phyloP scores from a whole-genome alignment of 2,113 vertebrate genomes.

The Lophius piscatorius region DNA sequence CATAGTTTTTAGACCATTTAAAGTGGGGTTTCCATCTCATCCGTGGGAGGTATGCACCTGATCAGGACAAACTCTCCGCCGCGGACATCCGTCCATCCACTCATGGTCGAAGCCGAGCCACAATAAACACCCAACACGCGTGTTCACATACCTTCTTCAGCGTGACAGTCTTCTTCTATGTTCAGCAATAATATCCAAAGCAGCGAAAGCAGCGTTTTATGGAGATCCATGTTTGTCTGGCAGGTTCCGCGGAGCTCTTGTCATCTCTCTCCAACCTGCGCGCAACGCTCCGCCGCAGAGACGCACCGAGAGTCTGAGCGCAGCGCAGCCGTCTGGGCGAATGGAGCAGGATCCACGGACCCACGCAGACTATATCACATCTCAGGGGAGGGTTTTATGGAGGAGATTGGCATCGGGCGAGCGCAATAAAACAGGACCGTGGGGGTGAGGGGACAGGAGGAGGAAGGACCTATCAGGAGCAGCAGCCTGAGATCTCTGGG shows the following conservation, averaged over 20 bases:
- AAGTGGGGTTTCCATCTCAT: no score
- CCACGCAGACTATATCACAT: constrained; percentile 67
- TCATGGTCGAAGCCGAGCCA: constrained; percentile 7
- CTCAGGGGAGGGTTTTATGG: constrained; percentile 71
- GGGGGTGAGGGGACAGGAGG: constrained; percentile 17
- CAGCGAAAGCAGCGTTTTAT: constrained; percentile 68
- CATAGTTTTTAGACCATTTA: no score
- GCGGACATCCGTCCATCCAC: constrained; percentile 27
- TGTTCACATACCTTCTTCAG: constrained; percentile 80
- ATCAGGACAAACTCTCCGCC: constrained; percentile 38
- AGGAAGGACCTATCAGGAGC: constrained; percentile 60
- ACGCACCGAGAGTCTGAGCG: constrained; percentile 44
- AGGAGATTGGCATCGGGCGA: constrained; percentile 57
- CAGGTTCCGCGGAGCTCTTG: constrained; percentile 72
- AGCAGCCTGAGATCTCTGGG: constrained; percentile 20
- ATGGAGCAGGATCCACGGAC: constrained; percentile 41
- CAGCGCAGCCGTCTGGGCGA: constrained; percentile 56
- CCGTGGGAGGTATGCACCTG: constrained; percentile 23
- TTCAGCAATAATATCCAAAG: constrained; percentile 81
- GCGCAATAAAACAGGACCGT: constrained; percentile 58
- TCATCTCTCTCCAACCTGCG: constrained; percentile 77
- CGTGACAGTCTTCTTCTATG: constrained; percentile 39
- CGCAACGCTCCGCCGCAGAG: constrained; percentile 68
- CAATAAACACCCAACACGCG: neutral
- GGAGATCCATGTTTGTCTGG: constrained; percentile 79